Base-by-base conservation (phyloP, 2,888 invertebrate species). In the Apodemia duryi region DNA sequence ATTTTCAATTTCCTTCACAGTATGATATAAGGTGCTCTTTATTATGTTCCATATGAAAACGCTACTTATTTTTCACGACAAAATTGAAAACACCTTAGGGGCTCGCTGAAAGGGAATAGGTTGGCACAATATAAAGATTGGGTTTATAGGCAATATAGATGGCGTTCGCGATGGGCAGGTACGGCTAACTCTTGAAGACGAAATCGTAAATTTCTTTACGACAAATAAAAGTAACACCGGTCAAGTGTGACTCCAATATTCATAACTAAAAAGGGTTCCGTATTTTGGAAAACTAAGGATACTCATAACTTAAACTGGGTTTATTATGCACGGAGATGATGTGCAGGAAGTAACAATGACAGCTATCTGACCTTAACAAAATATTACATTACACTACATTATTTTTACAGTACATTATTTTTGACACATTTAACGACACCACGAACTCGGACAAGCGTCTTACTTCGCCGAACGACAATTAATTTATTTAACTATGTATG, bases 51-150 rank as follows among this genome's bases (percentile, higher is more conserved):
- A 54, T 54, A 54, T 29, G 29, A 57, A 57, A 57, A 57, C 32
- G 32, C 13, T 29, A 29, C 74, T 82, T 82, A 84, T 83, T 81
- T 85, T 84, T 82, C 80, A 80, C 80, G 84, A 82, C 82, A 78
- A 84, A 86, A 88, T 88, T 86, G 86, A 82, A 85, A 85, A 85
- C 83, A 83, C 82, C 82, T 82, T 73, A 61, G 73, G 72, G 73
- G 72, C 72, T 73, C 74, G 70, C 69, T 72, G 68, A 49, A 49
- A 49, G 49, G 49, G 49, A 72, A 80, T 78, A 81, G 81, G 74
- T 84, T 81, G 76, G 79, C 83, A 86, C 85, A 82, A 84, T 83
- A 86, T 85, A 83, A 83, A 85, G 85, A 86, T 84, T 82, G 83
- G 82, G 81, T 87, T 85, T 84, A 84, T 83, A 78, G 82, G 75